Evolutionary conservation across 1,140 invertebrate species (phyloP).

Genomic region (Drosophila repletoides): DNA sequence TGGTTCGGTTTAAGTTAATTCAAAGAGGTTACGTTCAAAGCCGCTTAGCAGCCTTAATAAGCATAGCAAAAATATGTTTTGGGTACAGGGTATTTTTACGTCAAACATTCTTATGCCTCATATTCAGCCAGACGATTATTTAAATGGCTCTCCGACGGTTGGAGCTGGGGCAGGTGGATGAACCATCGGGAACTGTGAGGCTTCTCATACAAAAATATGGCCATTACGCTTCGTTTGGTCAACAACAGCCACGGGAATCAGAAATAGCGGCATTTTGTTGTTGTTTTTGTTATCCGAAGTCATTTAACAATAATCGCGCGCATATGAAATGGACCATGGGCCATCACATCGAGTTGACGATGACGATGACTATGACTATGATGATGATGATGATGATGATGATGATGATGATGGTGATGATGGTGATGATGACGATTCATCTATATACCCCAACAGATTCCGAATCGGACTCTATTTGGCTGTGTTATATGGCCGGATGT

Average conservation of each 20-base stretch:
- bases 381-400: background rate
- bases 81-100: background rate
- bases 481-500: conserved; percentile 36
- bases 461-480: background rate
- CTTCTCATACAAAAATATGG: conserved; percentile 39
- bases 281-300: conserved; percentile 42
- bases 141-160: conserved; percentile 4
- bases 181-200: no score
- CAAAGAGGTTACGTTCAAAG: no score
- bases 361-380: background rate
- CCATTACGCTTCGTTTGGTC: conserved; percentile 46
- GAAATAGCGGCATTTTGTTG: conserved; percentile 28
- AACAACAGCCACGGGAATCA: conserved; percentile 35
- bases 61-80: background rate
- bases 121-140: conserved; percentile 21
- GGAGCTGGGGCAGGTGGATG: background rate
- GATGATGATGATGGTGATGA: conserved; percentile 5
- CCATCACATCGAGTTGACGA: conserved; percentile 12
- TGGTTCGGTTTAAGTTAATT: no score
- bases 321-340: conserved; percentile 52
- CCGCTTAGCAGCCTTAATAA: no score
- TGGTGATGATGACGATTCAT: background rate
- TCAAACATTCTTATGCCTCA: background rate
- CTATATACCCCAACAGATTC: background rate
- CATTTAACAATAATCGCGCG: conserved; percentile 63